Evolutionary conservation across 1,140 invertebrate genomes (phyloP).

Genomic region (Drosophila baimaii): DNA sequence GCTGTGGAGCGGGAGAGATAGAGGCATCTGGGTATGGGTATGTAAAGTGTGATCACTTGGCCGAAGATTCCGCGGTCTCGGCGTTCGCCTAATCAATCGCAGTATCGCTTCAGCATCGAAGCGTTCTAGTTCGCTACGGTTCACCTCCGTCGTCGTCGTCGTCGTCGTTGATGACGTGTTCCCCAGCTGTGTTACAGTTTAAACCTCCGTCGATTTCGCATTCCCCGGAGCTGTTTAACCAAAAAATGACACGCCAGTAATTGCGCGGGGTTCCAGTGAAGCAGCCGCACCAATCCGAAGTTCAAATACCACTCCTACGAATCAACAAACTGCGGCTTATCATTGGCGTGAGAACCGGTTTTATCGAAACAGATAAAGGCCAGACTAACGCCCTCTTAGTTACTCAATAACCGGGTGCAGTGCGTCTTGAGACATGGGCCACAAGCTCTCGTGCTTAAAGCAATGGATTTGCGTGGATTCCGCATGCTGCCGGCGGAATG

Average conservation of each 20-base stretch:
- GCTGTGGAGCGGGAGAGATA: no score
- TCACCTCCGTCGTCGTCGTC: constrained; percentile 9
- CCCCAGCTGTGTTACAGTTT: constrained; percentile 40
- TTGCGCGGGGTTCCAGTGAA: constrained; percentile 17
- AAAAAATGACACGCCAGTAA: constrained; percentile 35
- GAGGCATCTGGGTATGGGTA: constrained; percentile 7
- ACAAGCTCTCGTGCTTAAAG: constrained; percentile 20
- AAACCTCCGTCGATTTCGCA: constrained; percentile 28
- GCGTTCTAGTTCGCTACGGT: constrained; percentile 24
- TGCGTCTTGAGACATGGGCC: constrained; percentile 28
- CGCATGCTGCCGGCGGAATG: constrained; percentile 1
- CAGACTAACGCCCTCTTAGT: constrained; percentile 7
- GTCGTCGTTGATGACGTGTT: constrained; percentile 28
- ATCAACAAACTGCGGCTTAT: constrained; percentile 38
- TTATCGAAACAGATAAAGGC: constrained; percentile 19
- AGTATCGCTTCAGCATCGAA: constrained; percentile 32
- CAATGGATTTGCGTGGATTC: constrained; percentile 24
- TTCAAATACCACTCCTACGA: constrained; percentile 45
- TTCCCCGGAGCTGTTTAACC: constrained; percentile 12
- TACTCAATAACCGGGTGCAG: neutral
- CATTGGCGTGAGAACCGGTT: constrained; percentile 37
- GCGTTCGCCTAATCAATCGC: constrained; percentile 28
- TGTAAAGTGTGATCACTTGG: constrained; percentile 32
- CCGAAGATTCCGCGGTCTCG: constrained; percentile 12
- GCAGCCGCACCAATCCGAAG: constrained; percentile 9